phyloP scores from a whole-genome alignment of 2,113 vertebrate genomes.

The Dipodomys spectabilis region DNA sequence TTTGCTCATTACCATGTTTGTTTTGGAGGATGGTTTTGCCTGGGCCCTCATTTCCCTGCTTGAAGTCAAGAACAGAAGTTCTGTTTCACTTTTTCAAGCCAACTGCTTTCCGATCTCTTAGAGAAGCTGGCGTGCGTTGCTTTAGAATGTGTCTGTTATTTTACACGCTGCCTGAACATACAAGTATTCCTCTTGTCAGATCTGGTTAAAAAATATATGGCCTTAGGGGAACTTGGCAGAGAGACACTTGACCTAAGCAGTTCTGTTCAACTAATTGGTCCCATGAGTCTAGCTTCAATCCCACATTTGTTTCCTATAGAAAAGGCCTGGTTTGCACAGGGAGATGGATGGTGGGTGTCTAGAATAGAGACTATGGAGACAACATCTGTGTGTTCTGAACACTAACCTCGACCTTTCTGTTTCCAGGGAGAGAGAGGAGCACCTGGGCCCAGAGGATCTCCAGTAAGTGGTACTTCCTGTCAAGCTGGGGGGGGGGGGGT shows the following conservation, averaged over 20 bases:
- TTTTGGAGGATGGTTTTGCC: not conserved
- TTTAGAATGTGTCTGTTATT: not conserved
- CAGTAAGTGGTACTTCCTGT: constrained; percentile 90
- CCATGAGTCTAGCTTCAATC: not conserved
- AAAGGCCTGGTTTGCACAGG: not conserved
- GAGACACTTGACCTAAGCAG: not conserved
- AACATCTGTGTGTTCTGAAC: not conserved
- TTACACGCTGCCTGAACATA: not conserved
- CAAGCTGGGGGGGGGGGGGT: not conserved
- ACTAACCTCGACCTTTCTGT: constrained; percentile 72
- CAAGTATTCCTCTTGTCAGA: not conserved
- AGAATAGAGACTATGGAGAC: not conserved
- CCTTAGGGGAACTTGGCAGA: not conserved
- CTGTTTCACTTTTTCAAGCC: not conserved
- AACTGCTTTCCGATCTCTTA: not conserved
- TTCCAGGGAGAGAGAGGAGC: constrained; percentile 95
- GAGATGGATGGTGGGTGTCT: not conserved
- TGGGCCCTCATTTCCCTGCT: not conserved
- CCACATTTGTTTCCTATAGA: not conserved
- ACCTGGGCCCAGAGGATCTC: constrained; percentile 94
- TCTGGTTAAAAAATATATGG: constrained; percentile 35
- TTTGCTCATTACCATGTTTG: not conserved
- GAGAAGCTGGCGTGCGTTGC: not conserved
- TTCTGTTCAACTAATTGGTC: not conserved
- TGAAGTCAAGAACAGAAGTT: not conserved